Evolutionary conservation across 1,140 invertebrate genomes (phyloP).

Genomic region (Pomacea maculata): DNA sequence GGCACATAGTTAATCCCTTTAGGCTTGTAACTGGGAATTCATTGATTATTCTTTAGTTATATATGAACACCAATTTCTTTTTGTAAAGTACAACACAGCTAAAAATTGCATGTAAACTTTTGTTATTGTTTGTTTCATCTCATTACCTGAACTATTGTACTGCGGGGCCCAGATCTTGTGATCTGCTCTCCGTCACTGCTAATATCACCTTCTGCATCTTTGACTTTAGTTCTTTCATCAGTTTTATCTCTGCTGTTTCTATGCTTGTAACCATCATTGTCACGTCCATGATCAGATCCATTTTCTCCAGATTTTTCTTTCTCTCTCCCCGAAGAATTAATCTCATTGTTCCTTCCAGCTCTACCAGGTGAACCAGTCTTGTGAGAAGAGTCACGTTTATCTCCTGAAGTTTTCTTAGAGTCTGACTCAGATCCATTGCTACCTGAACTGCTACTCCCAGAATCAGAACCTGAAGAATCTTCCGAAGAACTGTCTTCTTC

Average conservation of each 20-base stretch:
- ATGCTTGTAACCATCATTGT: slow-evolving; percentile 14
- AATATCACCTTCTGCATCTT: background rate
- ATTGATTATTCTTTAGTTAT: too few relatives aligned
- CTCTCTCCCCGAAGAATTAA: slow-evolving; percentile 2
- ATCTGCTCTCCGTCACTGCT: slow-evolving; percentile 22
- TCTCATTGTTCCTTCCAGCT: background rate
- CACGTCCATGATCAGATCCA: slow-evolving; percentile 11
- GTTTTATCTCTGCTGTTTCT: slow-evolving; percentile 1
- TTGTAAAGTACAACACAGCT: background rate
- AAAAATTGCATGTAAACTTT: background rate
- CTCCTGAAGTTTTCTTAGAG: background rate
- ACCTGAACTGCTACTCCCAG: slow-evolving; percentile 15
- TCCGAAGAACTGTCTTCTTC: slow-evolving; percentile 19
- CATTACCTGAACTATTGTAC: slow-evolving; percentile 17
- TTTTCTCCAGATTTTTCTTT: slow-evolving; percentile 14
- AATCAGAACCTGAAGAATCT: slow-evolving; percentile 13
- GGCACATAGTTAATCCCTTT: background rate
- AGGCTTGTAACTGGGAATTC: background rate
- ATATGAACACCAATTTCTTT: too few relatives aligned
- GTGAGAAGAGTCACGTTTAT: background rate
- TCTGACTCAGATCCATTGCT: slow-evolving; percentile 1
- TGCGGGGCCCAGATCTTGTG: slow-evolving; percentile 13
- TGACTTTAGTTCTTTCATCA: background rate
- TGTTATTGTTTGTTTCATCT: background rate
- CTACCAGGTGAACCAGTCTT: background rate